These are phyloP conservation scores for Numida meleagris DNA, from an alignment of 2,113 vertebrate genomes.

Conservation along the genomic window DNA sequence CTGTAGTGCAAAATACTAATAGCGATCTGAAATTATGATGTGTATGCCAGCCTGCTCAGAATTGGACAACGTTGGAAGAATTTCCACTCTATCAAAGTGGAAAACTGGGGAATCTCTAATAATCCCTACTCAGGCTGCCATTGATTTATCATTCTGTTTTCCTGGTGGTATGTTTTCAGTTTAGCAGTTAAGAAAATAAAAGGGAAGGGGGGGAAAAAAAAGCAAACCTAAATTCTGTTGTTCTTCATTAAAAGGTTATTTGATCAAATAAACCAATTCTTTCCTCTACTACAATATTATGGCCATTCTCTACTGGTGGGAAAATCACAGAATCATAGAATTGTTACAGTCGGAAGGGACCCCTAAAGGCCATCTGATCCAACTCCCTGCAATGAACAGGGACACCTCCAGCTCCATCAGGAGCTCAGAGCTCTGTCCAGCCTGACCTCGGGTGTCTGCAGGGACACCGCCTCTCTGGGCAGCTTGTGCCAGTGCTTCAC, in stretches of 20 bases:
- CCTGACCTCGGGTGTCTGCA: no score
- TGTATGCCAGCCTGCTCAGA: neutral
- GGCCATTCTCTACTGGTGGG: neutral
- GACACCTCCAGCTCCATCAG: no score
- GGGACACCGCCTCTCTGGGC: no score
- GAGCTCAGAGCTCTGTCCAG: no score
- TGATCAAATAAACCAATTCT: neutral
- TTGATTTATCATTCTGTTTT: neutral
- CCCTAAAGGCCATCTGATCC: no score
- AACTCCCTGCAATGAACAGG: no score
- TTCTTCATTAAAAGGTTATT: neutral
- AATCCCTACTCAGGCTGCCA: neutral
- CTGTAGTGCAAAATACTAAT: neutral
- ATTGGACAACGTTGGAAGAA: neutral
- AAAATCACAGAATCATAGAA: neutral
- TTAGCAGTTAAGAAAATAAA: neutral
- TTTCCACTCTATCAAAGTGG: neutral
- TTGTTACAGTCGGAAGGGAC: no score
- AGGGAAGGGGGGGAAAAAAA: neutral
- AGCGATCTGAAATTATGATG: neutral
- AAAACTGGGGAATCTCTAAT: neutral
- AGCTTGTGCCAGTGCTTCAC: no score
- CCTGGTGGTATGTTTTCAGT: neutral
- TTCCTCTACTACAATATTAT: neutral
- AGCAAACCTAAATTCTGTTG: fast-evolving